Base-by-base conservation (phyloP, 2,113 vertebrate species). In the Papio anubis region DNA sequence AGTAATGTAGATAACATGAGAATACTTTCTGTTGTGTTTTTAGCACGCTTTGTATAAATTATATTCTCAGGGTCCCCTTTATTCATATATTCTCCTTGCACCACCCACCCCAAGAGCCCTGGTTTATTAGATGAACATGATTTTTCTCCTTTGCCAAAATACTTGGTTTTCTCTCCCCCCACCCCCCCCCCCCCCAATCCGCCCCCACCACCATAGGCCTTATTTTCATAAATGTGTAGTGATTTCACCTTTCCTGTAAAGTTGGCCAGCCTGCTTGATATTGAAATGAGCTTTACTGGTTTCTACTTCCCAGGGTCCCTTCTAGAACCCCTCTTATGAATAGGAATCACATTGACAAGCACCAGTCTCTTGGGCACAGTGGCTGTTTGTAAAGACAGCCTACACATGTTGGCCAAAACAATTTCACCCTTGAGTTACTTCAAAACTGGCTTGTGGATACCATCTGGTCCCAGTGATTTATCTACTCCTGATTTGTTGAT, bases 361-460 rank as follows among this genome's bases (percentile, higher is more conserved):
- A 91, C 83, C 80, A 89, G 94, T 91, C 86, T 97, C 72, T 93
- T 13, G 43, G 88, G 95, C 88, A 96, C 72, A 95, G 96, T 93
- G 90, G 88, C 88, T 82, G 38, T 95, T 96, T 95, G 64, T 97
- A 92, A 98, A 94, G 94, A 84, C 8, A 14, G 59, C 81, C 94
- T 96, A 97, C 87, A 97, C 82, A 87, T 89, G 79, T 97, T 97
- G 96, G 93, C 93, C 94, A 80, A 95, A 97, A 97, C 96, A 97
- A 43, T 97, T 98, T 98, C 93, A 93, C 94, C 73, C 94, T 98
- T 94, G 95, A 97, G 88, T 96, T 95, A 79, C 88, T 97, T 95
- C 89, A 85, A 4, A 97, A 93, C 91, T 95, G 86, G 64, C 93
- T 98, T 93, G 96, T 97, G 94, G 93, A 84, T 86, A 59, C 96